phyloP scores from a whole-genome alignment of 2,888 invertebrate species.

The Epinotia nisella region DNA sequence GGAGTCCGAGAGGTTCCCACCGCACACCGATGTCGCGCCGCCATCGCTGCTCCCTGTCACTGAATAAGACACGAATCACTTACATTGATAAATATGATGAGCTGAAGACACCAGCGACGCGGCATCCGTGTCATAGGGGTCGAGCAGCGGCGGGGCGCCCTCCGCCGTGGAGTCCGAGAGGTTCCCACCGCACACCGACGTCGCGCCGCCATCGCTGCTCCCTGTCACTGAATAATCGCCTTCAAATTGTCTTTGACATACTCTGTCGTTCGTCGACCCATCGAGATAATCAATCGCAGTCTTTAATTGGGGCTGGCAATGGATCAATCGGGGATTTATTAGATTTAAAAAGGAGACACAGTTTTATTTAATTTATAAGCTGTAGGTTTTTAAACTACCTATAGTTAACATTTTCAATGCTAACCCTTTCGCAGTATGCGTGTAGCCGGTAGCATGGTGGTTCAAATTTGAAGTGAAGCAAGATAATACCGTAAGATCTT shows the following conservation, averaged over 20 bases:
- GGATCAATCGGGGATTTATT: conserved; percentile 6
- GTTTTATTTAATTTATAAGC: neutral
- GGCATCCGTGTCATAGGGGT: conserved; percentile 88
- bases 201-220: conserved; percentile 93
- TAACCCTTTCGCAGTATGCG: neutral
- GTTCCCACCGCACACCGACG: conserved; percentile 92
- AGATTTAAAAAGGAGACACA: neutral
- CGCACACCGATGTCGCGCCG: conserved; percentile 91
- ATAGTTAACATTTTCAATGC: neutral
- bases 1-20: conserved; percentile 92
- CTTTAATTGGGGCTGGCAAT: conserved; percentile 9
- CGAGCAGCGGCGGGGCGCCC: conserved; percentile 87
- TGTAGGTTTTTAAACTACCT: neutral
- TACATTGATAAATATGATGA: conserved; percentile 90
- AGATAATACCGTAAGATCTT: neutral
- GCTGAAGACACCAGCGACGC: conserved; percentile 89
- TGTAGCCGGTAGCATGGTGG: neutral
- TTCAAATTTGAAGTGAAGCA: neutral
- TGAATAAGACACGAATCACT: conserved; percentile 69
- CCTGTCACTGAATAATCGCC: conserved; percentile 70
- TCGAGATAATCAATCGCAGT: conserved; percentile 22
- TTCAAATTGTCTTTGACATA: conserved; percentile 42
- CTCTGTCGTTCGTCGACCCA: conserved; percentile 24
- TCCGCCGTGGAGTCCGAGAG: conserved; percentile 92
- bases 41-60: conserved; percentile 90